phyloP scores from a whole-genome alignment of 2,113 vertebrate species.

The Archilochus colubris region DNA sequence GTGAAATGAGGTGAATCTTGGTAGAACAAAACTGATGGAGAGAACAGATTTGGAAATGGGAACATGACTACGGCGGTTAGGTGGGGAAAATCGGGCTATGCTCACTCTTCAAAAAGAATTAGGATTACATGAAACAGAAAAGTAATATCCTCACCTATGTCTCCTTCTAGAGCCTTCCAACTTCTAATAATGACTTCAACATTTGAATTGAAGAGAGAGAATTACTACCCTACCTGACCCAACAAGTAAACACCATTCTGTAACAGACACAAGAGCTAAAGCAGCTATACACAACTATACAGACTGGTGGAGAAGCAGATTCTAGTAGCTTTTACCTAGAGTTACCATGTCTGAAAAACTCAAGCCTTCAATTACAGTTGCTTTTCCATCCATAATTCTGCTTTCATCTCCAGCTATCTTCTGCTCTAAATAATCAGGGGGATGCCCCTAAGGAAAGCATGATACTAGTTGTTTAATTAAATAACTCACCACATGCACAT shows the following conservation, averaged over 20 bases:
- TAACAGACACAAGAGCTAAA: not conserved
- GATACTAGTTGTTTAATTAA: not conserved
- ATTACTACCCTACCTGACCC: not conserved
- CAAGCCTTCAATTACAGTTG: not conserved
- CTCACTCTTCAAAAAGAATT: not conserved
- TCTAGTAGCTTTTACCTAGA: not conserved
- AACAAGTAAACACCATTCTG: not conserved
- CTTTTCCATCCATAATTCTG: not conserved
- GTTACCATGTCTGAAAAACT: not conserved
- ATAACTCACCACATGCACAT: not conserved
- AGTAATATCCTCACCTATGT: not conserved
- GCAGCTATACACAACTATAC: not conserved
- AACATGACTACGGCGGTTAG: not conserved
- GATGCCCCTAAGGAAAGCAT: not conserved
- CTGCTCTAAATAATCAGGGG: not conserved
- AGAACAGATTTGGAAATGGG: not conserved
- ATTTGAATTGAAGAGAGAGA: not conserved
- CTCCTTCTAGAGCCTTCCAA: not conserved
- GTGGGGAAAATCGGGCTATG: not conserved
- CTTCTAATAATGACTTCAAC: not conserved
- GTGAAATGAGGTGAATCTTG: not conserved
- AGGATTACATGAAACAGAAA: not conserved
- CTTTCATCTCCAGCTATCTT: not conserved
- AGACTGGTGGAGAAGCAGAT: not conserved
- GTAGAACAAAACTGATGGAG: not conserved